phyloP scores from a whole-genome alignment of 2,888 invertebrate species.

The Helobdella robusta region DNA sequence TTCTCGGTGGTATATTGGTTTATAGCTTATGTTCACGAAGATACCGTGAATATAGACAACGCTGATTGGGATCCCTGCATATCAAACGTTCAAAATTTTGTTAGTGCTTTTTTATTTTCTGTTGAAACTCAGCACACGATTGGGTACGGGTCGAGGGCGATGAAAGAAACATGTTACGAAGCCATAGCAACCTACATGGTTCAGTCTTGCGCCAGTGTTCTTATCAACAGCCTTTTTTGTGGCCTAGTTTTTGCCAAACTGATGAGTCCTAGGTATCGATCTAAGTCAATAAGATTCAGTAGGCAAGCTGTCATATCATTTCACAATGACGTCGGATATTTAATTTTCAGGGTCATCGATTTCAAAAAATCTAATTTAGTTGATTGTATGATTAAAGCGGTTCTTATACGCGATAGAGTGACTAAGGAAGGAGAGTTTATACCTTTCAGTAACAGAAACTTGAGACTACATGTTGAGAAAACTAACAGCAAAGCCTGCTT shows the following conservation, averaged over 20 bases:
- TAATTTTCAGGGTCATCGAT: slow-evolving; percentile 11
- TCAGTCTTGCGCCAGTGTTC: not conserved
- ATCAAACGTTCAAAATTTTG: not conserved
- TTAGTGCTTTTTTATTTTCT: not conserved
- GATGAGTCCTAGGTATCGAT: slow-evolving; percentile 14
- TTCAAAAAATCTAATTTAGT: slow-evolving; percentile 12
- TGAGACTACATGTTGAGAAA: slow-evolving; percentile 4
- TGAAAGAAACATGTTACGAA: not conserved
- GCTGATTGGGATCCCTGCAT: slow-evolving; percentile 8
- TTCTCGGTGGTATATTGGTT: slow-evolving; percentile 9
- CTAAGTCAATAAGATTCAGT: slow-evolving; percentile 8
- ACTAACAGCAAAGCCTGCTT: not conserved
- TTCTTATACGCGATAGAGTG: slow-evolving; percentile 9
- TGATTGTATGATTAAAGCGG: slow-evolving; percentile 1
- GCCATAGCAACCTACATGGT: not conserved
- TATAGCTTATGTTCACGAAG: slow-evolving; percentile 1
- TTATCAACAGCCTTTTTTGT: slow-evolving; percentile 14
- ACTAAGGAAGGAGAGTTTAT: slow-evolving; percentile 18
- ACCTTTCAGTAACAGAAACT: slow-evolving; percentile 8
- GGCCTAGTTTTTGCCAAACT: slow-evolving; percentile 3
- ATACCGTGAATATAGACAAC: not conserved
- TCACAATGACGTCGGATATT: not conserved
- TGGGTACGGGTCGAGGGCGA: slow-evolving; percentile 4
- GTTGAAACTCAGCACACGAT: slow-evolving; percentile 12
- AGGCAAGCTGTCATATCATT: slow-evolving; percentile 16